Conservation (phyloP, 1,140 invertebrate genomes). For the Neodiprion pinetum region DNA sequence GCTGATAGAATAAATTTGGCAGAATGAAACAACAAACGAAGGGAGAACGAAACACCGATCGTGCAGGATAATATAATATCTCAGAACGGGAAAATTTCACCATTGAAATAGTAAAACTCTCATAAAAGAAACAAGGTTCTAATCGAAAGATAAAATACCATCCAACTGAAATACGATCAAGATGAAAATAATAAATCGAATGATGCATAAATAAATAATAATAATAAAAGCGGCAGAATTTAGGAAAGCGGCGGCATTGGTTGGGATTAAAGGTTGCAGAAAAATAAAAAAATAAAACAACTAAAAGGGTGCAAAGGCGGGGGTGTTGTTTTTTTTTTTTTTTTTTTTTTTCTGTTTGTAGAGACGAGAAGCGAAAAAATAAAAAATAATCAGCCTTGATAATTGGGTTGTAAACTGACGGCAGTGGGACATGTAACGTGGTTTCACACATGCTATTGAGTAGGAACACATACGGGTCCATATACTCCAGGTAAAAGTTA, state of each 20-base stretch:
- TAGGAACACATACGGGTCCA: constrained; percentile 64
- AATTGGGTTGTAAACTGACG: constrained; percentile 54
- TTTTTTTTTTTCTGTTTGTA: not conserved
- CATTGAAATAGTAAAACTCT: no score
- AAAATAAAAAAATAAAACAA: constrained; percentile 8
- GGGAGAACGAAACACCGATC: no score
- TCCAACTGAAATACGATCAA: no score
- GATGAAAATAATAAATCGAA: no score
- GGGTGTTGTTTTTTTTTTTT: not conserved
- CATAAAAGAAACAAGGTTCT: no score
- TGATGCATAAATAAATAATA: no score
- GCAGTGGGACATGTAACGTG: constrained; percentile 62
- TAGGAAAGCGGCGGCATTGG: not conserved
- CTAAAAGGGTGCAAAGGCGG: not conserved
- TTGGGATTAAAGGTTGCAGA: not conserved
- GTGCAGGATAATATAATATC: no score
- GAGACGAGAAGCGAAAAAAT: constrained; percentile 42
- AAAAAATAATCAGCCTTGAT: constrained; percentile 57
- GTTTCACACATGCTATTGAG: constrained; percentile 64
- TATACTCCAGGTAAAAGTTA: constrained; percentile 65
- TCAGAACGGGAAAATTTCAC: no score
- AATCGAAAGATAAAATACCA: no score
- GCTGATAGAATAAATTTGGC: no score
- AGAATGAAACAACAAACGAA: no score
- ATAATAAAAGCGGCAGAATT: no score